Base-by-base conservation (phyloP, 2,888 invertebrate genomes). In the Xestia ashworthii region DNA sequence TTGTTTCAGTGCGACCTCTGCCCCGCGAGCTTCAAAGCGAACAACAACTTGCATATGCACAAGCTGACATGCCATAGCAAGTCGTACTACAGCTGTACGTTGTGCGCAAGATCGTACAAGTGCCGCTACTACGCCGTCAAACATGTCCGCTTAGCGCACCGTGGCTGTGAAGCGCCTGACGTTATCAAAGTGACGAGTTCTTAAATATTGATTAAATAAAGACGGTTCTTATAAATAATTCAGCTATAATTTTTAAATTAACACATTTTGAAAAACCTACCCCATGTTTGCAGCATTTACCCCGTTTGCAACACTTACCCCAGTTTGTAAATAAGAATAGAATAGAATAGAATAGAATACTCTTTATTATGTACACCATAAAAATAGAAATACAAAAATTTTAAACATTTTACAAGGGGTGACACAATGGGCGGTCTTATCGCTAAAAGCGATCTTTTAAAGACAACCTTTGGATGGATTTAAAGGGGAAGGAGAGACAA, bases 41-140 rank as follows among this genome's bases (percentile, higher is more conserved):
- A 90, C 89, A 94, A 94, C 88, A 90, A 91, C 0, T 81, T 95
- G 0, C 93, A 93, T 76, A 91, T 91, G 90, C 95, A 95, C 91
- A 92, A 90, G 32, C 72, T 80, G 3, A 83, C 90, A 0, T 92
- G 93, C 53, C 95, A 95, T 88, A 91, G 92, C 74, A 75, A 55
- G 0, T 66, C 83, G 0, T 65, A 69, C 8, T 89, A 88, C 70
- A 78, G 78, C 11, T 92, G 92, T 32, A 68, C 73, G 3, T 70
- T 86, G 55, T 90, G 89, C 60, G 69, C 83, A 0, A 86, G 92
- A 0, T 82, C 87, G 0, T 94, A 91, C 87, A 88, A 91, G 67
- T 92, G 93, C 66, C 84, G 93, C 0, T 90, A 91, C 58, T 94
- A 94, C 88, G 92, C 89, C 0, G 88, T 91, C 9, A 91, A 90